Evolutionary conservation across 2,888 invertebrate genomes (phyloP).

Genomic region (Azorinus chamasolen): DNA sequence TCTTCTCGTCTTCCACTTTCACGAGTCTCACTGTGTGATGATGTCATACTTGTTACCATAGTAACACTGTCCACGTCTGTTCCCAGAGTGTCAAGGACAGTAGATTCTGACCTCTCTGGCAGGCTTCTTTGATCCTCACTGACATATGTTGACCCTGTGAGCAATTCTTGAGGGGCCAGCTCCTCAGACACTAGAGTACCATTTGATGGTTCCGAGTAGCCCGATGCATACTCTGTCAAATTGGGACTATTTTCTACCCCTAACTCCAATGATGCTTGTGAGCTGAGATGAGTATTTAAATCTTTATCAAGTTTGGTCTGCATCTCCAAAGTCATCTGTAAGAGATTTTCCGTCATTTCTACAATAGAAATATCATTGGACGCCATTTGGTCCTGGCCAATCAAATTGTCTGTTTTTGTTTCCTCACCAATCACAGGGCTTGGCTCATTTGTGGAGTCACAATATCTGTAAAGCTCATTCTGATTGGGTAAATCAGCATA

Average conservation of each 20-base stretch:
- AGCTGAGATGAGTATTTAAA: constrained; percentile 13
- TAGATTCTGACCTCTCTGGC: not conserved
- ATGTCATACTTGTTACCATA: constrained; percentile 14
- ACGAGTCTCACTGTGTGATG: constrained; percentile 4
- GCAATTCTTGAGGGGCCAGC: not conserved
- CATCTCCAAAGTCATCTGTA: constrained; percentile 75
- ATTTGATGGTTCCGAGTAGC: constrained; percentile 31
- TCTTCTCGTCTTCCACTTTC: constrained; percentile 7
- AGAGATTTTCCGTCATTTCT: constrained; percentile 76
- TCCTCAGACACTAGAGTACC: constrained; percentile 7
- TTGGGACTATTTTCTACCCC: not conserved
- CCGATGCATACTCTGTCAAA: constrained; percentile 1
- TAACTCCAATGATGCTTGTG: not conserved
- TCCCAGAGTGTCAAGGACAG: not conserved
- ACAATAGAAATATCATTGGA: constrained; percentile 66
- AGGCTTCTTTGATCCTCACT: not conserved
- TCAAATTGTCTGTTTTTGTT: constrained; percentile 45
- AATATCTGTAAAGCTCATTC: constrained; percentile 55
- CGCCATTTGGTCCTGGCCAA: constrained; percentile 24
- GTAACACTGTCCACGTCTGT: constrained; percentile 14
- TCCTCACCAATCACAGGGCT: constrained; percentile 62
- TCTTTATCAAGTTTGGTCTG: constrained; percentile 44
- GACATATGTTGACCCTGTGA: not conserved
- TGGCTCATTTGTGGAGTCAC: constrained; percentile 48
- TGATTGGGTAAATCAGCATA: constrained; percentile 64